Evolutionary conservation across 1,140 invertebrate species (phyloP), one percentile per base, ranked within the genome.

Genomic region (Pseudachorutes palmiensis): DNA sequence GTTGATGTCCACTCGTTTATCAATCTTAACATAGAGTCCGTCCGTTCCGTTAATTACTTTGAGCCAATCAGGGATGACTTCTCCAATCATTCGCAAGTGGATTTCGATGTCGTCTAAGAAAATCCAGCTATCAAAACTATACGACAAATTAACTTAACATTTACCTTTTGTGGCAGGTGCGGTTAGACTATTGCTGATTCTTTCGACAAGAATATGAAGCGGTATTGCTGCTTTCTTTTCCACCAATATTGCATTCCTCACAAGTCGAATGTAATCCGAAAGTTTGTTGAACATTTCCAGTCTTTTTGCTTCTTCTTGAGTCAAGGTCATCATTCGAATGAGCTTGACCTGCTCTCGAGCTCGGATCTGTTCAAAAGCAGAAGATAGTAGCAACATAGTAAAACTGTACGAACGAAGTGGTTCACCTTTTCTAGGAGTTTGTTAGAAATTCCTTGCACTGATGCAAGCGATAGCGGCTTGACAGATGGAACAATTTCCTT

Each of bases 281-380:
- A 96, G 78, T 33, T 88, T 80, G 5, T 83, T 83, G 73, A 94
- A 86, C 75, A 88, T 83, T 32, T 84, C 78, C 9, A 85, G 83
- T 73, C 89, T 86, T 75, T 88, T 87, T 57, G 88, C 86, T 74
- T 87, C 84, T 22, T 83, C 83, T 2, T 86, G 84, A 33, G 87
- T 84, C 68, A 89, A 81, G 0, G 89, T 94, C 88, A 96, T 91
- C 2, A 86, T 83, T 75, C 88, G 84, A 48, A 91, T 77, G 1
- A 88, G 85, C 76, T 90, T 93, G 0, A 89, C 89, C 24, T 91
- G 90, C 80, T 96, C 93, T 76, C 88, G 90, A 26, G 90, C 91
- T 73, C 92, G 85, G 29, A 96, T 89, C 85, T 86, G 65, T 12
- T 45, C 19, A 12, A 45, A 45, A 45, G n/a, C n/a, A n/a, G n/a